A percentile compares a stretch with the other conserved stretches of the same genome.
Evolutionary conservation across 2,113 vertebrate genomes (phyloP).

Genomic region (Petrocephalus zakoni): DNA sequence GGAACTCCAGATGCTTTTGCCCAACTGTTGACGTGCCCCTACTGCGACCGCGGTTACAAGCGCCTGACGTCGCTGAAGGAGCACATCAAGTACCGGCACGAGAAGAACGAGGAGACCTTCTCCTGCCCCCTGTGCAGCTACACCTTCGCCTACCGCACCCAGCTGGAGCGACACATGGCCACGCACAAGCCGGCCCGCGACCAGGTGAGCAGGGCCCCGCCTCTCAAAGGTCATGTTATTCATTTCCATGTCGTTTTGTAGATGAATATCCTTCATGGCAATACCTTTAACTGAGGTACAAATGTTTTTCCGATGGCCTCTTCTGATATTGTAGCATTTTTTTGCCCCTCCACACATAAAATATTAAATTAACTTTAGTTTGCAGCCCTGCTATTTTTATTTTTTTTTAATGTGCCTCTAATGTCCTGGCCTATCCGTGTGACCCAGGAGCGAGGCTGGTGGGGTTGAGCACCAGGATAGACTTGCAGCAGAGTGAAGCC

Average conservation of each 20-base stretch:
- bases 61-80: slow-evolving; percentile 86
- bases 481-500: neutral
- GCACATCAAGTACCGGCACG: slow-evolving; percentile 90
- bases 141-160: slow-evolving; percentile 84
- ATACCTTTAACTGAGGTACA: slow-evolving; percentile 96
- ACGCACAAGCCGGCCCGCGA: slow-evolving; percentile 87
- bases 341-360: no score
- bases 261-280: slow-evolving; percentile 97
- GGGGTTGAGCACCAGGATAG: neutral
- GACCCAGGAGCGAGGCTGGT: neutral
- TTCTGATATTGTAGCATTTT: no score
- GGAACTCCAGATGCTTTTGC: slow-evolving; percentile 92
- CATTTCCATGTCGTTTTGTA: slow-evolving; percentile 96
- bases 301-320: slow-evolving; percentile 89
- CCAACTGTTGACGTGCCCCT: slow-evolving; percentile 90
- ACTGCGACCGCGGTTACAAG: slow-evolving; percentile 90
- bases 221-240: no score
- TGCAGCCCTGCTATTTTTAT: no score
- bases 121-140: slow-evolving; percentile 85
- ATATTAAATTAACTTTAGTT: slow-evolving; percentile 9
- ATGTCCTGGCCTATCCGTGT: neutral
- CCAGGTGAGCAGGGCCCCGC: slow-evolving; percentile 89
- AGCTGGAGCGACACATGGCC: slow-evolving; percentile 90
- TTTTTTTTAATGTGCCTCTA: neutral
- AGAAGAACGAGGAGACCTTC: slow-evolving; percentile 89